phyloP scores from a whole-genome alignment of 2,888 invertebrate genomes.

The Drosophila leonis region DNA sequence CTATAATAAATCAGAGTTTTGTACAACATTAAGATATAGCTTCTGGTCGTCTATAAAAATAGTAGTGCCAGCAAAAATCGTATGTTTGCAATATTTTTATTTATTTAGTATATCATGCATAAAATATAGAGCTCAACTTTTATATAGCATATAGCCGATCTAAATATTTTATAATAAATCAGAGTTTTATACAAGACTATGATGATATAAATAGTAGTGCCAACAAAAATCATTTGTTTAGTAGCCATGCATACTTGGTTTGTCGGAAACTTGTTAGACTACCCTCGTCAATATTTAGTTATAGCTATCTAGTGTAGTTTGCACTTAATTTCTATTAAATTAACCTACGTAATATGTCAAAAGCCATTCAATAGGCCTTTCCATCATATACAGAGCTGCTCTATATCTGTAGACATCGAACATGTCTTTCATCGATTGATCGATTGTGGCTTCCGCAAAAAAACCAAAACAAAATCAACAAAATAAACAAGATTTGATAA shows the following conservation, averaged over 20 bases:
- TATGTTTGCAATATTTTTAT: background rate
- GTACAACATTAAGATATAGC: background rate
- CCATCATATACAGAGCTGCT: background rate
- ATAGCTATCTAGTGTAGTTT: background rate
- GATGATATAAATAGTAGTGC: too few relatives aligned
- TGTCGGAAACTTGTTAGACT: too few relatives aligned
- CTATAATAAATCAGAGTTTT: background rate
- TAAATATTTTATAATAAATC: too few relatives aligned
- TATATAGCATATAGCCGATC: too few relatives aligned
- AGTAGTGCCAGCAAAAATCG: background rate
- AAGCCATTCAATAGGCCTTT: background rate
- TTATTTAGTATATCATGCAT: too few relatives aligned
- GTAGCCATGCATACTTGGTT: too few relatives aligned
- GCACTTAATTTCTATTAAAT: background rate
- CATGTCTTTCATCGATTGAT: constrained; percentile 13
- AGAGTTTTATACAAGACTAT: too few relatives aligned
- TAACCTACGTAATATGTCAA: background rate
- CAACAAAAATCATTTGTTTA: too few relatives aligned
- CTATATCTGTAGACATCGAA: constrained; percentile 1
- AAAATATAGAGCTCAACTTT: too few relatives aligned
- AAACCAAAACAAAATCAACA: constrained; percentile 8
- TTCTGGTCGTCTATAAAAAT: background rate
- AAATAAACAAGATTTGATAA: constrained; percentile 1
- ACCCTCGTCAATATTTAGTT: background rate
- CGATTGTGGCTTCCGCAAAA: constrained; percentile 11